Conservation (phyloP, 35 echinoderm and acorn worm species). For the Lytechinus pictus region DNA sequence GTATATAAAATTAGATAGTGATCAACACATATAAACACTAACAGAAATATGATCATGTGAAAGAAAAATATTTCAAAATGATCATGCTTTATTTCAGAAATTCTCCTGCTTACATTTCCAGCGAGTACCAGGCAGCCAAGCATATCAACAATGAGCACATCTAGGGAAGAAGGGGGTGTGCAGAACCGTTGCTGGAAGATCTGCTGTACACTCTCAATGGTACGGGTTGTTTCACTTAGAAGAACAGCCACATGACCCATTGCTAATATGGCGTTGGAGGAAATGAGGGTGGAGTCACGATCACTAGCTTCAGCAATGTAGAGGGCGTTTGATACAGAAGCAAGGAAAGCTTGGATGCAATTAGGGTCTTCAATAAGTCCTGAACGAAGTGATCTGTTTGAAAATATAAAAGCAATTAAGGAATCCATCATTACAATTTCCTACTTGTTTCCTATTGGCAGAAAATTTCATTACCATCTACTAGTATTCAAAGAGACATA, state of each 20-base stretch:
- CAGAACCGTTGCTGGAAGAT: slow-evolving; percentile 92
- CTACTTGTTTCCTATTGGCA: no score
- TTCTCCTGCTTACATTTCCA: slow-evolving; percentile 66
- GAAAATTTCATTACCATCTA: no score
- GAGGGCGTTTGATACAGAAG: slow-evolving; percentile 86
- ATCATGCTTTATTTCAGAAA: background rate
- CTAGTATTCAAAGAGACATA: no score
- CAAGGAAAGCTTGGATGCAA: slow-evolving; percentile 96
- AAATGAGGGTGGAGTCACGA: slow-evolving; percentile 70
- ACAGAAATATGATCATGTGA: background rate
- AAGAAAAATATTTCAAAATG: background rate
- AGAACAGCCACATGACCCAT: slow-evolving; percentile 86
- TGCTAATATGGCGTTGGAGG: slow-evolving; percentile 85
- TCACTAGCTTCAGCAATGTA: slow-evolving; percentile 87
- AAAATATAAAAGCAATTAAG: no score
- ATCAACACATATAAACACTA: background rate
- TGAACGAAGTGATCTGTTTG: slow-evolving; percentile 75
- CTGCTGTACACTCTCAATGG: slow-evolving; percentile 86
- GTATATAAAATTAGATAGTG: background rate
- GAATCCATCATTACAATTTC: no score
- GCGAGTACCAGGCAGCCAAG: slow-evolving; percentile 88
- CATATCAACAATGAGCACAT: slow-evolving; percentile 96
- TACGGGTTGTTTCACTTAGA: slow-evolving; percentile 70
- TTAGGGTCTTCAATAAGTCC: slow-evolving; percentile 80
- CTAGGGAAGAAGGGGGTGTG: slow-evolving; percentile 80